phyloP scores from a whole-genome alignment of 2,113 vertebrate species.

The Pedionomus torquatus region DNA sequence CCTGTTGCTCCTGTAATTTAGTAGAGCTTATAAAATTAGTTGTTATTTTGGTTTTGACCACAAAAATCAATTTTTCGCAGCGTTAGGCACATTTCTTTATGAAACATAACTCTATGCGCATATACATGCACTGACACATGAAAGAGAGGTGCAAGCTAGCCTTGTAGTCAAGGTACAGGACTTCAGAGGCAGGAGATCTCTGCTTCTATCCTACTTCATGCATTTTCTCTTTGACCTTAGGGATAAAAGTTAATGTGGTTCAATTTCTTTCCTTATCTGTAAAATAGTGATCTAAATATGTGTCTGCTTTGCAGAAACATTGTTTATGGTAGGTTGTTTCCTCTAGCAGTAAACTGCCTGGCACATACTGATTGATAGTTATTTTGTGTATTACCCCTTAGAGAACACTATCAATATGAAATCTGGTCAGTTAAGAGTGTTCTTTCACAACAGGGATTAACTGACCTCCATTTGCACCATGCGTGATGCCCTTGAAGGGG shows the following conservation, averaged over 20 bases:
- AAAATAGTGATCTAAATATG: neutral
- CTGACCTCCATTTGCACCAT: neutral
- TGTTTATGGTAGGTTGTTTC: neutral
- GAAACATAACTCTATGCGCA: neutral
- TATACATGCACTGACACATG: neutral
- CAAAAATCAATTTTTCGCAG: neutral
- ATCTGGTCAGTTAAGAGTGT: neutral
- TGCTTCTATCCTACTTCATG: neutral
- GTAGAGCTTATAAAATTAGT: neutral
- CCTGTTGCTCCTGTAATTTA: neutral
- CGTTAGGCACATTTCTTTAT: neutral
- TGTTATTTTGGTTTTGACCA: neutral
- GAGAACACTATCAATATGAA: neutral
- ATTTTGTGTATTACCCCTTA: neutral
- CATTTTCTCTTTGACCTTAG: neutral
- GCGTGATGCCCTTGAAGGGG: neutral
- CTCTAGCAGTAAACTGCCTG: neutral
- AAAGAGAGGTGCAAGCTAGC: neutral
- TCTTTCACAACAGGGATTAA: neutral
- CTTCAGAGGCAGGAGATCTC: neutral
- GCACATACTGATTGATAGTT: neutral
- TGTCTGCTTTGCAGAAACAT: neutral
- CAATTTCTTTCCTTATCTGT: neutral
- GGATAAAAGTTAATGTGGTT: neutral
- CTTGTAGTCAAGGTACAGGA: neutral